A percentile compares a stretch with the other conserved stretches of the same genome.
Evolutionary conservation across 2,113 vertebrate species (phyloP).

Genomic region (Otocyon megalotis): DNA sequence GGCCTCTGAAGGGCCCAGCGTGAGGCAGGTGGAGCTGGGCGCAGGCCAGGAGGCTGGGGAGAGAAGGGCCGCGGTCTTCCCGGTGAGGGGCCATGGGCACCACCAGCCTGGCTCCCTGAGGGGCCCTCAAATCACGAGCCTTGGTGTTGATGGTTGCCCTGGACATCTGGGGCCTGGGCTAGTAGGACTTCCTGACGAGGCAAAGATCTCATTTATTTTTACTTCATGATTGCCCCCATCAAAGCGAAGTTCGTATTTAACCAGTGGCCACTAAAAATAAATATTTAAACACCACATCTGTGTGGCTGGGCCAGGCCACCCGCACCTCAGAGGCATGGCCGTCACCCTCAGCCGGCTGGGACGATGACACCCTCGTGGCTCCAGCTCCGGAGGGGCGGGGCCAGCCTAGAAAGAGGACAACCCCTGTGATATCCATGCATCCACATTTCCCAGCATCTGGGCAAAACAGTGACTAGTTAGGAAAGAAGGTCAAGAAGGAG

Average conservation of each 20-base stretch:
- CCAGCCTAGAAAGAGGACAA: neutral
- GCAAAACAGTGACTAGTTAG: neutral
- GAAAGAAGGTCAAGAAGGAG: neutral
- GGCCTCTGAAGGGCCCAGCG: rapidly evolving
- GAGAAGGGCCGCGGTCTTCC: neutral
- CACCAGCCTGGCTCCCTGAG: neutral
- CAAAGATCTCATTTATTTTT: conserved; percentile 58
- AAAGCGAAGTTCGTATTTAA: conserved; percentile 62
- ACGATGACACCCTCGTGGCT: neutral
- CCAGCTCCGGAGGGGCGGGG: neutral
- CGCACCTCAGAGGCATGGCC: neutral
- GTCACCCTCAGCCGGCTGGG: neutral
- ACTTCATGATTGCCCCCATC: conserved; percentile 23
- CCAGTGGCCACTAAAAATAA: conserved; percentile 73
- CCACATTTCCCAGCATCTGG: neutral
- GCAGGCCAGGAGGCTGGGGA: rapidly evolving
- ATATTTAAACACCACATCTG: conserved; percentile 64
- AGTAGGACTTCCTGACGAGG: neutral
- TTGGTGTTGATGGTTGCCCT: rapidly evolving
- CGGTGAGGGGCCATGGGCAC: neutral
- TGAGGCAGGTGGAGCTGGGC: neutral
- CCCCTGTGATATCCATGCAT: neutral
- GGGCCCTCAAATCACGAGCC: neutral
- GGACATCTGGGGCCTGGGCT: neutral
- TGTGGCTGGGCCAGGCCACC: neutral